Evolutionary conservation across 2,113 vertebrate genomes (phyloP).

Genomic region (Oncorhynchus keta): DNA sequence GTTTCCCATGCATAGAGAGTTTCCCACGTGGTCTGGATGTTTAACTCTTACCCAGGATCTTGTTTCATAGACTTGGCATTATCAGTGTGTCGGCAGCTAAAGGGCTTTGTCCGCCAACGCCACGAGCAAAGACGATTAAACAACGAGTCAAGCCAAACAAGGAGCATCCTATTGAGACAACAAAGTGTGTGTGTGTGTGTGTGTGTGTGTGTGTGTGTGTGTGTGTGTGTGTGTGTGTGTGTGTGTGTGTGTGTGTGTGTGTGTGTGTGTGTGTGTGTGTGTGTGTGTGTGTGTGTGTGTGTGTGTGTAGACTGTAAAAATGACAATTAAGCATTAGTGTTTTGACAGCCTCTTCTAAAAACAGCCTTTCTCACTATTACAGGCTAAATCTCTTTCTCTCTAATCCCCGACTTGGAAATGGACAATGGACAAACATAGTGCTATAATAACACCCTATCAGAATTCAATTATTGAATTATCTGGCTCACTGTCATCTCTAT

Average conservation of each 20-base stretch:
- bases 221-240: slow-evolving; percentile 16
- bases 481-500: neutral
- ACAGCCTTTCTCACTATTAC: slow-evolving; percentile 28
- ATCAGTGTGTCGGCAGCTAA: slow-evolving; percentile 67
- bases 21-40: slow-evolving; percentile 45
- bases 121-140: slow-evolving; percentile 69
- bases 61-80: slow-evolving; percentile 72
- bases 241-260: slow-evolving; percentile 18
- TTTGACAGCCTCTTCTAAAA: slow-evolving; percentile 46
- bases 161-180: slow-evolving; percentile 45
- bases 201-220: slow-evolving; percentile 15
- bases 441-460: slow-evolving; percentile 16
- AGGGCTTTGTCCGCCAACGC: slow-evolving; percentile 64
- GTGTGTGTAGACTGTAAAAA: slow-evolving; percentile 50
- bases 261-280: slow-evolving; percentile 4
- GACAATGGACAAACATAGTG: slow-evolving; percentile 20
- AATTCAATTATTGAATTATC: slow-evolving; percentile 39
- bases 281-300: slow-evolving; percentile 10
- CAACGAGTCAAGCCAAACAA: slow-evolving; percentile 59
- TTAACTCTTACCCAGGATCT: slow-evolving; percentile 54
- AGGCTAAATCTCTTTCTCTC: slow-evolving; percentile 23
- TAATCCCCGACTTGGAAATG: slow-evolving; percentile 26
- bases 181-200: neutral
- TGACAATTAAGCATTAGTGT: slow-evolving; percentile 65
- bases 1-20: slow-evolving; percentile 36